Base-by-base conservation (phyloP, 2,888 invertebrate species). In the Xiphydria camelus region DNA sequence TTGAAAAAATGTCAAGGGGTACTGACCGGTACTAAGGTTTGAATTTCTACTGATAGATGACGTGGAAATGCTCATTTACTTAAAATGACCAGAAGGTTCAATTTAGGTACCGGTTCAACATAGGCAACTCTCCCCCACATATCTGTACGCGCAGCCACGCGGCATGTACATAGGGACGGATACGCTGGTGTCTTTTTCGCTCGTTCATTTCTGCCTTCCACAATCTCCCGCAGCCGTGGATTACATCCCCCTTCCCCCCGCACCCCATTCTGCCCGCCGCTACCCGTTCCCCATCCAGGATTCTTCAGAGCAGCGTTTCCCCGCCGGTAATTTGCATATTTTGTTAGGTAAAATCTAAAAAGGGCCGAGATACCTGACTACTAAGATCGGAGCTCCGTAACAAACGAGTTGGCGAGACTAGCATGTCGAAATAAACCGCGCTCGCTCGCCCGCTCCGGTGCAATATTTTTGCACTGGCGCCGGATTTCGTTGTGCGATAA, bases 151-250 rank as follows among this genome's bases (percentile, higher is more conserved):
- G n/a, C n/a, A n/a, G n/a, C n/a, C n/a, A n/a, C n/a, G n/a, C n/a
- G n/a, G n/a, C n/a, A n/a, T n/a, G n/a, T n/a, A n/a, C n/a, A n/a
- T n/a, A n/a, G n/a, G n/a, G n/a, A n/a, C n/a, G n/a, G n/a, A n/a
- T n/a, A n/a, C 26, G 23, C 18, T 43, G n/a, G 23, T 44, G 37
- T 19, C n/a, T 43, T 20, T 42, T 33, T 50, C 47, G 44, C 36
- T 33, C 39, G 15, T 63, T 68, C 60, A 65, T 66, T 65, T 62
- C 47, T 57, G 61, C 65, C 70, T 65, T 64, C 64, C 65, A 66
- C 66, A 70, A 68, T 70, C 64, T 65, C 58, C 64, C 61, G 66
- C 64, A 65, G 69, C 66, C 70, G 66, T 66, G 64, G 69, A 73
- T 73, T 72, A 67, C 63, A 58, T 53, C 50, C 53, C 54, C 59